A percentile compares a stretch with the other conserved stretches of the same genome.
phyloP scores from a whole-genome alignment of 2,113 vertebrate genomes.

The Triplophysa siluroides region DNA sequence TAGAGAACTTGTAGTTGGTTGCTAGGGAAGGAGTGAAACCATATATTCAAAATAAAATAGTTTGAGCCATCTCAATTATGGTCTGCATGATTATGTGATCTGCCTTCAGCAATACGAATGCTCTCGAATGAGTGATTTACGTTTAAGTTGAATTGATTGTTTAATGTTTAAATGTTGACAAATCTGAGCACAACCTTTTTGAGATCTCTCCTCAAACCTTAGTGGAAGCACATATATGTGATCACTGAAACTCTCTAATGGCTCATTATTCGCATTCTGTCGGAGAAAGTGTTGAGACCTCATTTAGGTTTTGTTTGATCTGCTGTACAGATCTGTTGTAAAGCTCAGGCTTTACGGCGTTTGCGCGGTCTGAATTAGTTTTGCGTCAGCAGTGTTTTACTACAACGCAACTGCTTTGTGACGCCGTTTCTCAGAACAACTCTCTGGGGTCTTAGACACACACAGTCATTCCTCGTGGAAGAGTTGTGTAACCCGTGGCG shows the following conservation, averaged over 20 bases:
- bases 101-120: no score
- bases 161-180: no score
- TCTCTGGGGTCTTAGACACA: slow-evolving; percentile 61
- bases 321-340: slow-evolving; percentile 11
- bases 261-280: neutral
- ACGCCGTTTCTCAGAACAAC: slow-evolving; percentile 64
- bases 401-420: slow-evolving; percentile 64
- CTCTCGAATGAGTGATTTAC: no score
- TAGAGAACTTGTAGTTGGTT: no score
- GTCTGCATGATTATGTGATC: no score
- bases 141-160: no score
- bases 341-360: neutral
- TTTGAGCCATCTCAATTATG: no score
- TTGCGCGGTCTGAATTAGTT: slow-evolving; percentile 47
- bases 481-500: slow-evolving; percentile 72
- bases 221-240: neutral
- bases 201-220: neutral
- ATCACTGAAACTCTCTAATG: neutral
- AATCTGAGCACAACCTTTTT: neutral
- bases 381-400: slow-evolving; percentile 56
- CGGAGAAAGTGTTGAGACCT: neutral
- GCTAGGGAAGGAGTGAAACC: no score
- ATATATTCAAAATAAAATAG: no score
- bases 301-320: neutral
- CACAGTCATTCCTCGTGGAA: slow-evolving; percentile 69